Base-by-base conservation (phyloP, 2,888 invertebrate genomes). In the Cephus runcator region DNA sequence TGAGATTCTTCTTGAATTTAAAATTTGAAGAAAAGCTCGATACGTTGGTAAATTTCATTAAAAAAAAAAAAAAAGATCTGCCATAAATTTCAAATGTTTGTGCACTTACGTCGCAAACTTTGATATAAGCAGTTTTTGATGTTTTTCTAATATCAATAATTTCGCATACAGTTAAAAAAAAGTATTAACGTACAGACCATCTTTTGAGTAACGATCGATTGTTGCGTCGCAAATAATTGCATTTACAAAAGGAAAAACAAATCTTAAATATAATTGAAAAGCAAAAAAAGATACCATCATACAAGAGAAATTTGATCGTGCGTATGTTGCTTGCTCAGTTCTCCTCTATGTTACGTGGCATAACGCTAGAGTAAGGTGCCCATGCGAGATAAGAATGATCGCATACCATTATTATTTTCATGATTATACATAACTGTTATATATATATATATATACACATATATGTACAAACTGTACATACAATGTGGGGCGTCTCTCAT, bases 321-420 rank as follows among this genome's bases (percentile, higher is more conserved):
- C 75, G 76, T 80, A 75, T 80, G 76, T 81, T 81, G 83, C 83
- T 82, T 82, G 79, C 81, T 56, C 56, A 73, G 80, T 73, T 78
- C 23, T 56, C 74, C 56, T 56, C 73, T 79, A 68, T 77, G 77
- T 77, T 79, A 79, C 77, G 33, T 76, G 76, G 30, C 75, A 40
- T 73, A 75, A 15, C 56, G 23, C 56, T 56, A 56, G 56, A 56
- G 56, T 56, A 56, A 56, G 56, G 56, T 56, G 56, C 56, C 23
- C 56, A 9, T 56, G 56, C 56, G 56, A 56, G 56, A 56, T 56
- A 56, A 56, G 56, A 56, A 56, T 56, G 23, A 56, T 56, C 56
- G 56, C 56, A 56, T 56, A 56, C 23, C 56, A 56, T 23, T 56
- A 56, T 56, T 56, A 56, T 56, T 56, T 56, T 23, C 23, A 56